phyloP scores from a whole-genome alignment of 53 echinoderm and acorn worm species.

The Glandiceps talaboti region DNA sequence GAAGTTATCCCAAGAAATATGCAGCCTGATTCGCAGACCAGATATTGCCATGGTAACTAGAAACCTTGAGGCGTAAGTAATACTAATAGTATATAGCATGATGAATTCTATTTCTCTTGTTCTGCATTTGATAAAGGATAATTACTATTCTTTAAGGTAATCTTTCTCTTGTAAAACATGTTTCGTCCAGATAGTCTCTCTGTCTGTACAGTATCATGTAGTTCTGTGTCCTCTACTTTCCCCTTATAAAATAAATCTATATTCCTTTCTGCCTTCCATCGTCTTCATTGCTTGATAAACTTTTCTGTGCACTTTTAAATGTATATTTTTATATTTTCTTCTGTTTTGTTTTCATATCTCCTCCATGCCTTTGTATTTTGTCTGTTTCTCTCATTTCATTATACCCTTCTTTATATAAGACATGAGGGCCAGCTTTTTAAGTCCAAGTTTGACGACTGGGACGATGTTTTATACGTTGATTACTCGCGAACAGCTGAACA shows the following conservation, averaged over 20 bases:
- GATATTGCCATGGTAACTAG: constrained; percentile 63
- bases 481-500: constrained; percentile 89
- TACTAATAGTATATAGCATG: too few relatives aligned
- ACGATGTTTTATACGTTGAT: constrained; percentile 89
- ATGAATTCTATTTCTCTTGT: too few relatives aligned
- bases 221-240: too few relatives aligned
- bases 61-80: constrained; percentile 85
- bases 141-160: too few relatives aligned
- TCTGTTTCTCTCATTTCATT: not conserved
- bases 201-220: too few relatives aligned
- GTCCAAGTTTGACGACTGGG: constrained; percentile 90
- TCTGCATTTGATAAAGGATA: too few relatives aligned
- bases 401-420: constrained; percentile 18
- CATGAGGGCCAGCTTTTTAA: constrained; percentile 92
- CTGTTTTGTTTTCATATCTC: not conserved
- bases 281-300: not conserved
- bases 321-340: not conserved
- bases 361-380: not conserved
- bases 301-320: not conserved
- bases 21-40: constrained; percentile 61
- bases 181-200: too few relatives aligned
- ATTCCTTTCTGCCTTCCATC: not conserved
- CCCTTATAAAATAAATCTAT: too few relatives aligned
- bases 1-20: constrained; percentile 88
- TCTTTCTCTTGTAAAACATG: too few relatives aligned